Evolutionary conservation across 2,797 vertebrate species (phyloP).

Genomic region (Percopsis omiscomaycus): DNA sequence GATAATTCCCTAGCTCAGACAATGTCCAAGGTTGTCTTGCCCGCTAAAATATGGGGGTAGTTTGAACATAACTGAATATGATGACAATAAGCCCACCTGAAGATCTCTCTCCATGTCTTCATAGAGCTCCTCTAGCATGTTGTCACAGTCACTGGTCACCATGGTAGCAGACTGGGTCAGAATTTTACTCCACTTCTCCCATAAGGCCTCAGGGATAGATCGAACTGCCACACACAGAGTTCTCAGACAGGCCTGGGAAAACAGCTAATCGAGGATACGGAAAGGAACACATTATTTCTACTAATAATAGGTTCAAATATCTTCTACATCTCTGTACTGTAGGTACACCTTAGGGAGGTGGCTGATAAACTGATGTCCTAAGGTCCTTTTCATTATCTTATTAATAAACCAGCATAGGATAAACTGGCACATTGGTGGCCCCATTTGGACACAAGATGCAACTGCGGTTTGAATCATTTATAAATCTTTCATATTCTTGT

Average conservation of each 20-base stretch:
- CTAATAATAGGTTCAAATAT: no score
- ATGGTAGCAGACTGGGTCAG: conserved; percentile 68
- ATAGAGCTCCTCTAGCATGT: conserved; percentile 79
- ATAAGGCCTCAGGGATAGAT: conserved; percentile 77
- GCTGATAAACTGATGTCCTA: no score
- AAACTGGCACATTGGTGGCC: no score
- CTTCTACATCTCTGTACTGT: background rate
- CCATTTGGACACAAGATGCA: no score
- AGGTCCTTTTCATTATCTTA: no score
- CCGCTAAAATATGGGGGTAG: background rate
- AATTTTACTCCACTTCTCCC: conserved; percentile 77
- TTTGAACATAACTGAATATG: background rate
- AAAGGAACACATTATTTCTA: conserved; percentile 39
- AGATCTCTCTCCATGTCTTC: conserved; percentile 87
- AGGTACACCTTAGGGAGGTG: no score
- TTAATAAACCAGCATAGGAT: no score
- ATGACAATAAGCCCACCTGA: conserved; percentile 69
- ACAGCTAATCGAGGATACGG: conserved; percentile 59
- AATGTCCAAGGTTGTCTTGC: no score
- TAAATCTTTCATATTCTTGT: no score
- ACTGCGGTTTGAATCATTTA: no score
- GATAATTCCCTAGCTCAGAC: no score
- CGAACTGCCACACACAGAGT: conserved; percentile 90
- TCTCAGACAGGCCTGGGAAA: conserved; percentile 86
- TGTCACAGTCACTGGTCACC: conserved; percentile 65